A percentile compares a stretch with the other conserved stretches of the same genome.
phyloP scores from a whole-genome alignment of 2,888 invertebrate species.

The Keiferia lycopersicella region DNA sequence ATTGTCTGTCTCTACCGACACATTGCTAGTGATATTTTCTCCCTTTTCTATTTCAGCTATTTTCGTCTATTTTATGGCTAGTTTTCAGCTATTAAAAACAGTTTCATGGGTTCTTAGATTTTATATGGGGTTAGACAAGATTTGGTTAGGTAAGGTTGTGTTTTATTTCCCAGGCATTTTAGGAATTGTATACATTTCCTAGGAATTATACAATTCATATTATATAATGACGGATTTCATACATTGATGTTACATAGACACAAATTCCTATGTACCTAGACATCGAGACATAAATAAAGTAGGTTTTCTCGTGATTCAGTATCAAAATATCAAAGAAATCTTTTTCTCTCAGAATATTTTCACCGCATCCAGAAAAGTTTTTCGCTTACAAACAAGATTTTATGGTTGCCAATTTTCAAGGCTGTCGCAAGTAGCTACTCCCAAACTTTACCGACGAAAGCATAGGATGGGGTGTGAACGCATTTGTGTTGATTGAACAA shows the following conservation, averaged over 20 bases:
- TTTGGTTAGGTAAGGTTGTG: too few relatives aligned
- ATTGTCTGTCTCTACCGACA: slow-evolving; percentile 28
- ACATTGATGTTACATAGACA: too few relatives aligned
- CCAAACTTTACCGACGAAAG: slow-evolving; percentile 55
- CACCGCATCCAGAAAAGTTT: not conserved
- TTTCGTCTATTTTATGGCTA: slow-evolving; percentile 18
- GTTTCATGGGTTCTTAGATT: not conserved
- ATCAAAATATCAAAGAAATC: too few relatives aligned
- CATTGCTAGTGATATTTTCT: slow-evolving; percentile 25
- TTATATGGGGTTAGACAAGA: too few relatives aligned
- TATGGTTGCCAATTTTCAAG: slow-evolving; percentile 35
- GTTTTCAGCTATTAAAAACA: not conserved
- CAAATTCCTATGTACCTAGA: too few relatives aligned
- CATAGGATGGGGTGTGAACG: slow-evolving; percentile 45
- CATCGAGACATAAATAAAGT: too few relatives aligned
- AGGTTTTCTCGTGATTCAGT: too few relatives aligned
- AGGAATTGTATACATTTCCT: too few relatives aligned
- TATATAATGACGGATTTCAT: too few relatives aligned
- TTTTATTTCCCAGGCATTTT: too few relatives aligned
- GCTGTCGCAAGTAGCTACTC: slow-evolving; percentile 36
- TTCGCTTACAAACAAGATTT: slow-evolving; percentile 22
- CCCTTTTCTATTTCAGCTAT: slow-evolving; percentile 22
- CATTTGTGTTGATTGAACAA: slow-evolving; percentile 47
- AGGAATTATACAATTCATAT: too few relatives aligned
- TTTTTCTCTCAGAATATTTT: not conserved